phyloP scores from a whole-genome alignment of 2,113 vertebrate genomes.

The Aldabrachelys gigantea region DNA sequence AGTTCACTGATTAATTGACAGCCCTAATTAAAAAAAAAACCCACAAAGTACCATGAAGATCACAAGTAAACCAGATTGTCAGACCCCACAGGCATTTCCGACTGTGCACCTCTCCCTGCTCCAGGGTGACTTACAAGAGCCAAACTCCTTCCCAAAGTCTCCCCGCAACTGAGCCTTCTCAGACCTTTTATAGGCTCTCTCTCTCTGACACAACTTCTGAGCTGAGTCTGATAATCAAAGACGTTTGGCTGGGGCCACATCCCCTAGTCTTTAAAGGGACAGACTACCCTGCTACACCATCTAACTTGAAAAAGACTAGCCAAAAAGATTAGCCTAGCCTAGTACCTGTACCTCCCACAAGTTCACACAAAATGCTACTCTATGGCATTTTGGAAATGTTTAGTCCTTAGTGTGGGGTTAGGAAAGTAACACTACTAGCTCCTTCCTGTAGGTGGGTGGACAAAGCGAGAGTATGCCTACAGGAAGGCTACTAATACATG shows the following conservation, averaged over 20 bases:
- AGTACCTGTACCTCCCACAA: rapidly evolving
- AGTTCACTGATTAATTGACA: no score
- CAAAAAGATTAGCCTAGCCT: background rate
- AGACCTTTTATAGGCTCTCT: no score
- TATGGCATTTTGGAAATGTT: background rate
- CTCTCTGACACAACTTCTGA: no score
- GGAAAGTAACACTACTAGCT: background rate
- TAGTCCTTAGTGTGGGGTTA: rapidly evolving
- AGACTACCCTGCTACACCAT: background rate
- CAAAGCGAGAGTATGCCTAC: background rate
- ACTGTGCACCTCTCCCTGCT: no score
- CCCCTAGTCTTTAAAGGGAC: background rate
- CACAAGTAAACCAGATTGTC: no score
- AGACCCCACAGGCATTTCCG: no score
- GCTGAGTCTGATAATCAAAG: no score
- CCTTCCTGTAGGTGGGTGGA: conserved; percentile 57
- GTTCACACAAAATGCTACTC: rapidly evolving
- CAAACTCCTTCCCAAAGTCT: no score
- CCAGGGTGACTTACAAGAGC: no score
- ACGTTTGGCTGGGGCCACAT: background rate
- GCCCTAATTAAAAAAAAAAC: no score
- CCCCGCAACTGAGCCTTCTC: no score
- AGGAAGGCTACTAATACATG: background rate
- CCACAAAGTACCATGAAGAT: no score
- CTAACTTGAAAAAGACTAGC: background rate